Evolutionary conservation across 2,888 invertebrate genomes (phyloP), one percentile per base, ranked within the genome.

Genomic region (Strigamia transsilvanica): DNA sequence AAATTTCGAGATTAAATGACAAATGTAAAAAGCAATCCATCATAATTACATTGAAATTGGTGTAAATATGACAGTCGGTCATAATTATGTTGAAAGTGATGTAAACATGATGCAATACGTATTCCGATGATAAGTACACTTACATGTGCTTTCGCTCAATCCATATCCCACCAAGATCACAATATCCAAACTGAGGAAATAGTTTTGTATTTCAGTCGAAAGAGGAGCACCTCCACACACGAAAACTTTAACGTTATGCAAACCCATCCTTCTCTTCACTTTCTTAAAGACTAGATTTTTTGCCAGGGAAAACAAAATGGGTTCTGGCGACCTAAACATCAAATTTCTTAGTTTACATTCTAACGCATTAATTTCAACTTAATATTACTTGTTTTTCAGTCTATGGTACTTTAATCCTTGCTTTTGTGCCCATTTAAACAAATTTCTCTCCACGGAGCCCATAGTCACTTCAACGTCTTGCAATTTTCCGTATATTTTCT

Each of bases 401-500:
- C 46, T 46, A 13, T 46, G 46, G 12, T 46, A 46, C 15, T 46
- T 79, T 13, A 41, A 15, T n/a, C 32, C 81, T n/a, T 61, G 51
- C 18, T 32, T 46, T 5, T 42, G 21, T 5, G 82, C 80, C 80
- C 80, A 82, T 18, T 34, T 66, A 15, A 82, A 41, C 15, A 80
- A 13, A 10, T 56, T 41, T 18, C 41, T 56, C 21, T 80, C 80
- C n/a, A 80, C 27, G 23, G 27, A 18, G 12, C 18, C 13, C 82
- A 82, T 80, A 7, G 9, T 10, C 7, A 9, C 13, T 2, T 93
- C 94, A 0, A 93, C 91, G 5, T 91, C 91, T 87, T 92, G 91
- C 91, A 97, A 94, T 86, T 93, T 94, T 86, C 97, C 97, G 86
- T 94, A 91, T 88, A 97, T 95, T 88, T 97, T 97, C 88, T 97